Conservation (phyloP, 2,797 vertebrate genomes). For the Trichosurus vulpecula region DNA sequence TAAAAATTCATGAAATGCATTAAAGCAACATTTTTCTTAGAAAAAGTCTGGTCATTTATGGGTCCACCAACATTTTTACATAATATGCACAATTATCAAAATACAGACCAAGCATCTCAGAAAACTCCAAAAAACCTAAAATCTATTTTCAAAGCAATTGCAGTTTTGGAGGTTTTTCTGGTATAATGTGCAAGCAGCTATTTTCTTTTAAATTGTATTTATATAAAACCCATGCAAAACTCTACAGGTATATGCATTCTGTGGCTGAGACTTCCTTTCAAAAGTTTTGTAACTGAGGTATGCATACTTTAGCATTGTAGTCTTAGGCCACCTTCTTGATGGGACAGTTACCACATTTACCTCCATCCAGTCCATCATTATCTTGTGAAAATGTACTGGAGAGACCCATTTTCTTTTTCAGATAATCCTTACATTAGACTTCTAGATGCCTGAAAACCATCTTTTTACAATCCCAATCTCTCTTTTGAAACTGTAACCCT, state of each 20-base stretch:
- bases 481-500: slow-evolving; percentile 89
- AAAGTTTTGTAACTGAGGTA: slow-evolving; percentile 99
- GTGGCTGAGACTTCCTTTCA: slow-evolving; percentile 99
- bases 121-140: slow-evolving; percentile 99
- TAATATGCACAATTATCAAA: slow-evolving; percentile 99
- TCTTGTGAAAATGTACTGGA: slow-evolving; percentile 94
- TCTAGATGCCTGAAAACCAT: slow-evolving; percentile 92
- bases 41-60: slow-evolving; percentile 99
- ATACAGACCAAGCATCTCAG: slow-evolving; percentile 99
- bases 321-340: slow-evolving; percentile 95
- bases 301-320: slow-evolving; percentile 97
- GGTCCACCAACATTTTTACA: slow-evolving; percentile 99
- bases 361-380: slow-evolving; percentile 97
- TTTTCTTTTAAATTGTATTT: slow-evolving; percentile 99
- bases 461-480: slow-evolving; percentile 92
- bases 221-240: slow-evolving; percentile 99
- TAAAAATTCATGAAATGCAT: slow-evolving; percentile 99
- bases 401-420: slow-evolving; percentile 95
- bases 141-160: slow-evolving; percentile 99
- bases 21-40: slow-evolving; percentile 99
- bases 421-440: slow-evolving; percentile 92
- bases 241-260: slow-evolving; percentile 99
- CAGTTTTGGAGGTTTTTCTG: slow-evolving; percentile 99
- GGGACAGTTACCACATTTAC: slow-evolving; percentile 90
- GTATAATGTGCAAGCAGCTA: slow-evolving; percentile 99